phyloP scores from a whole-genome alignment of 2,888 invertebrate species.

The Craniophora ligustri region DNA sequence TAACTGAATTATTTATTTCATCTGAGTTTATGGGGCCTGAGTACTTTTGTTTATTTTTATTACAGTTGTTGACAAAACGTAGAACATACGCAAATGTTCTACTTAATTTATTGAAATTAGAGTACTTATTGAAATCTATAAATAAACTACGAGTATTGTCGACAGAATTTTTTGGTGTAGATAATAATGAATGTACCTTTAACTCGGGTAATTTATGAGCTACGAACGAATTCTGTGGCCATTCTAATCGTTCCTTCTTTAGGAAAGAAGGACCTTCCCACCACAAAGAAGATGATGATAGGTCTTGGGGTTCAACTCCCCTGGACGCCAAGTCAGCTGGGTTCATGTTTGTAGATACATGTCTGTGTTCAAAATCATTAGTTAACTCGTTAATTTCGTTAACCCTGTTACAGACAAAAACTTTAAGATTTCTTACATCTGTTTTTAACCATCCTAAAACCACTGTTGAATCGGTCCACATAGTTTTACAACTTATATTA shows the following conservation, averaged over 20 bases:
- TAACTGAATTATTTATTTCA: slow-evolving; percentile 8
- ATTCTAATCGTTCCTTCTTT: not conserved
- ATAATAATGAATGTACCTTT: slow-evolving; percentile 5
- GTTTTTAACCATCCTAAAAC: slow-evolving; percentile 13
- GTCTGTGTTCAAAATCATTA: slow-evolving; percentile 23
- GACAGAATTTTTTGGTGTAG: not conserved
- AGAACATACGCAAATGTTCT: slow-evolving; percentile 14
- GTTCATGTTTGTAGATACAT: slow-evolving; percentile 50
- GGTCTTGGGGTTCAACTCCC: slow-evolving; percentile 27
- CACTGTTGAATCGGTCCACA: slow-evolving; percentile 22
- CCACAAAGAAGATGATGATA: slow-evolving; percentile 35
- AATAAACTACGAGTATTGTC: slow-evolving; percentile 1
- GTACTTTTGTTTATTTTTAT: slow-evolving; percentile 8
- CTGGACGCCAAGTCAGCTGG: slow-evolving; percentile 54
- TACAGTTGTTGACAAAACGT: slow-evolving; percentile 13
- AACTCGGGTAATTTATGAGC: slow-evolving; percentile 22
- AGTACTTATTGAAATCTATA: slow-evolving; percentile 24
- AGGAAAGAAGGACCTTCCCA: slow-evolving; percentile 47
- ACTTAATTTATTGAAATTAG: slow-evolving; percentile 12
- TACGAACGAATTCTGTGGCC: slow-evolving; percentile 20
- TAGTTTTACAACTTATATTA: not conserved
- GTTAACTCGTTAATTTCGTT: slow-evolving; percentile 17
- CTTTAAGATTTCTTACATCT: not conserved
- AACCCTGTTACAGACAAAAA: slow-evolving; percentile 13
- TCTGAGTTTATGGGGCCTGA: not conserved